Evolutionary conservation across 2,888 invertebrate genomes (phyloP).

Genomic region (Argynnis bischoffii): DNA sequence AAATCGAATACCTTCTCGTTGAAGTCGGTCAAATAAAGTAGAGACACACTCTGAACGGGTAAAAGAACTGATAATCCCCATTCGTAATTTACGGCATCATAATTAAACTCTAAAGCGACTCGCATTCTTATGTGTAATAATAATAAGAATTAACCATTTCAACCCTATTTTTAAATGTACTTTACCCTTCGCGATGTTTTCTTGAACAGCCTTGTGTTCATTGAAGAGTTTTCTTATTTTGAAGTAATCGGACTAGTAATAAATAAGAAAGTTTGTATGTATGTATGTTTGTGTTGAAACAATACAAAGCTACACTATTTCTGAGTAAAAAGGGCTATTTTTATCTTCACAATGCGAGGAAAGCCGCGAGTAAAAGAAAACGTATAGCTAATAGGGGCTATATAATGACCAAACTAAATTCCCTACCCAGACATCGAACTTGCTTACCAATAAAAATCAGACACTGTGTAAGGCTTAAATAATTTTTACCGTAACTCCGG

Average conservation of each 20-base stretch:
- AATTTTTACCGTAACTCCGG: constrained; percentile 64
- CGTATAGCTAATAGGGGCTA: too few relatives aligned
- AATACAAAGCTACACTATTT: too few relatives aligned
- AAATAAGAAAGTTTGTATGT: too few relatives aligned
- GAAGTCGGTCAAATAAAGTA: too few relatives aligned
- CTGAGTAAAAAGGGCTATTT: too few relatives aligned
- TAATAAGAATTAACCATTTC: constrained; percentile 20
- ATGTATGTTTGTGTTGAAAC: too few relatives aligned
- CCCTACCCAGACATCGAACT: neutral
- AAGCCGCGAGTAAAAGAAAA: too few relatives aligned
- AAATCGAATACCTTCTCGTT: too few relatives aligned
- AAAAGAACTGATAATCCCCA: constrained; percentile 17
- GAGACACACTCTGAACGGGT: neutral
- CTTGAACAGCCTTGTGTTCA: neutral
- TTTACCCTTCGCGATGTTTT: neutral
- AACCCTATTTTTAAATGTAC: constrained; percentile 19
- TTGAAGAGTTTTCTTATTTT: too few relatives aligned
- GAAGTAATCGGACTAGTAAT: too few relatives aligned
- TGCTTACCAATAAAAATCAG: neutral
- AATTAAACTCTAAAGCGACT: constrained; percentile 19
- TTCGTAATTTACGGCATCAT: constrained; percentile 20
- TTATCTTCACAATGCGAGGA: too few relatives aligned
- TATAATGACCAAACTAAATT: too few relatives aligned
- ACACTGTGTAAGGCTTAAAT: constrained; percentile 27
- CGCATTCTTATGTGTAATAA: constrained; percentile 31